A percentile compares a stretch with the other conserved stretches of the same genome.
These are phyloP conservation scores for Strongylocentrotus purpuratus DNA, from an alignment of 35 echinoderm and acorn worm species.

Conservation along the genomic window DNA sequence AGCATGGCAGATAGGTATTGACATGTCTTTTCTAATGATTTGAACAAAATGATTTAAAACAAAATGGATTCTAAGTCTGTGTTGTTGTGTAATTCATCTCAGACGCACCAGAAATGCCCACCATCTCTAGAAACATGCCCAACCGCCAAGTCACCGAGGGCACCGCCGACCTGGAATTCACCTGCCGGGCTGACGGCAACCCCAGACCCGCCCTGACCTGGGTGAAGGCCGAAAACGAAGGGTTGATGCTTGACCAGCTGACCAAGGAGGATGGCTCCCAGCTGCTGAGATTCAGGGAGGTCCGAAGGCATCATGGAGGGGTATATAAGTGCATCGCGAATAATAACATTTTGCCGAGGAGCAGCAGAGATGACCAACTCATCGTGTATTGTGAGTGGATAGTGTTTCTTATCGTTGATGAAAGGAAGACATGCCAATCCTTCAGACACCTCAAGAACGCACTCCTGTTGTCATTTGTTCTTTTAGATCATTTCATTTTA, in stretches of 20 bases:
- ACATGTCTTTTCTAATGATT: too few relatives aligned
- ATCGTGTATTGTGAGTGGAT: background rate
- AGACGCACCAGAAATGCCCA: background rate
- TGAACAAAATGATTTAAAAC: too few relatives aligned
- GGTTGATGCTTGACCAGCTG: background rate
- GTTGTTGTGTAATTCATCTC: background rate
- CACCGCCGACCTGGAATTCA: background rate
- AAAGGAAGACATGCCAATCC: too few relatives aligned
- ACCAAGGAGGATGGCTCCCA: background rate
- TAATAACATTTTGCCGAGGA: background rate
- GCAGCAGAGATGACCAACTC: background rate
- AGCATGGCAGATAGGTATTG: too few relatives aligned
- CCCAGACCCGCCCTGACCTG: background rate
- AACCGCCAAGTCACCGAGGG: background rate
- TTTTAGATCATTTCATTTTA: too few relatives aligned
- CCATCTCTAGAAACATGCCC: background rate
- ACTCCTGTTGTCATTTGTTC: too few relatives aligned
- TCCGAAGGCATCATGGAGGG: background rate
- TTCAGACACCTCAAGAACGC: too few relatives aligned
- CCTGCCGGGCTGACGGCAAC: background rate
- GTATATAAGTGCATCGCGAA: slow-evolving; percentile 26
- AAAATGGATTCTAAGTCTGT: too few relatives aligned
- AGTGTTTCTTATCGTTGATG: too few relatives aligned
- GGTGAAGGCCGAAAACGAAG: background rate
- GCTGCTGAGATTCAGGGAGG: background rate